These are phyloP conservation scores for Cichlasoma orientale DNA, from an alignment of 2,797 vertebrate genomes.

Conservation along the genomic window DNA sequence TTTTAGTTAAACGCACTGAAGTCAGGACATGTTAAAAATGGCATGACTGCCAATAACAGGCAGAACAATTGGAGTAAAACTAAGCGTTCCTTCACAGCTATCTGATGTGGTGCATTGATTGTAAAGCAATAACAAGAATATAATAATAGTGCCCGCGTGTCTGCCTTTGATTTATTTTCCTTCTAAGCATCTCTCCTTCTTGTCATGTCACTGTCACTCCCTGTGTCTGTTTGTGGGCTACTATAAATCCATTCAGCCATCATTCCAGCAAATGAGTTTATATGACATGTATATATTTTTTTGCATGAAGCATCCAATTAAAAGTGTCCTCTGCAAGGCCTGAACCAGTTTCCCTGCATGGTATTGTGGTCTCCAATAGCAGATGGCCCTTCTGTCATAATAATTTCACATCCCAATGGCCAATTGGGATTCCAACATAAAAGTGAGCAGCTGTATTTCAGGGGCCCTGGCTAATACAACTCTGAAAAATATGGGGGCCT, in stretches of 20 bases:
- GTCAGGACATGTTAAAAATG: slow-evolving; percentile 22
- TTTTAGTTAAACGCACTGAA: slow-evolving; percentile 22
- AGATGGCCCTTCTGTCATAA: slow-evolving; percentile 74
- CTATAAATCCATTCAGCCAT: slow-evolving; percentile 57
- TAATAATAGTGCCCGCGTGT: neutral
- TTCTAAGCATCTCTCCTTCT: neutral
- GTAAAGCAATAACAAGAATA: slow-evolving; percentile 18
- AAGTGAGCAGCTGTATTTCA: slow-evolving; percentile 76
- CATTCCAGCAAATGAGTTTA: slow-evolving; percentile 65
- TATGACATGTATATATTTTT: slow-evolving; percentile 76
- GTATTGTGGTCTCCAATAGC: slow-evolving; percentile 40
- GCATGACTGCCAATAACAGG: neutral
- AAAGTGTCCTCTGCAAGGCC: slow-evolving; percentile 68
- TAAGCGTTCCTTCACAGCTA: slow-evolving; percentile 7
- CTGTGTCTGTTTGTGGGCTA: slow-evolving; percentile 9
- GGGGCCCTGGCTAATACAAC: slow-evolving; percentile 49
- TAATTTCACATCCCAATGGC: slow-evolving; percentile 76
- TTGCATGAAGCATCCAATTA: slow-evolving; percentile 71
- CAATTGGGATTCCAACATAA: slow-evolving; percentile 70
- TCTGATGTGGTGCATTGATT: slow-evolving; percentile 21
- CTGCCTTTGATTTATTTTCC: neutral
- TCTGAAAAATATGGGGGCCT: slow-evolving; percentile 54
- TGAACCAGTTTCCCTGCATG: slow-evolving; percentile 47
- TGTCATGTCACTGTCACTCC: neutral
- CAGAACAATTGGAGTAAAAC: slow-evolving; percentile 26